Evolutionary conservation across 2,797 vertebrate species (phyloP).

Genomic region (Falco biarmicus): DNA sequence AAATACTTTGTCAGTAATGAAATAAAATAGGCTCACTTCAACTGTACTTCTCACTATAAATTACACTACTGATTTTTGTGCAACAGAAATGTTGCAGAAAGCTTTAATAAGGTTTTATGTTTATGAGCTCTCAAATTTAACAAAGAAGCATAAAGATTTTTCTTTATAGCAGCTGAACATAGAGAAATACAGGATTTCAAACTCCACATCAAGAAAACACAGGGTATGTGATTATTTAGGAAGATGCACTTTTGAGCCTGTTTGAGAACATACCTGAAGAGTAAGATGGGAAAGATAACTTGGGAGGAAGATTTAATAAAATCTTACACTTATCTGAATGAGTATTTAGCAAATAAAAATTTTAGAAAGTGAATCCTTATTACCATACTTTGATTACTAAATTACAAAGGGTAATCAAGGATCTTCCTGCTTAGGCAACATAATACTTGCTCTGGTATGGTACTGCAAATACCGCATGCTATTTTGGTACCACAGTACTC

Average conservation of each 20-base stretch:
- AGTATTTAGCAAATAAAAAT: not conserved
- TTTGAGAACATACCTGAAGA: not conserved
- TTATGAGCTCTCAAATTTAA: not conserved
- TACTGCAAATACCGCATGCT: not conserved
- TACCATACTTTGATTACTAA: not conserved
- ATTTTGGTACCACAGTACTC: not conserved
- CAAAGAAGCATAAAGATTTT: not conserved
- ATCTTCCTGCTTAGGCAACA: not conserved
- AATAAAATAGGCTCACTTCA: not conserved
- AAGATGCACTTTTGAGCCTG: not conserved
- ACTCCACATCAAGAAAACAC: not conserved
- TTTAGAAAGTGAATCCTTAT: not conserved
- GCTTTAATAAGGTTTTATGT: not conserved
- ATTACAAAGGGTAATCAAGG: not conserved
- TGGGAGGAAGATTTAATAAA: not conserved
- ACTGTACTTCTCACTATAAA: not conserved
- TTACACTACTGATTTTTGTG: not conserved
- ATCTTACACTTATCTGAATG: not conserved
- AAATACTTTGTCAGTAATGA: not conserved
- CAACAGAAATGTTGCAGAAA: not conserved
- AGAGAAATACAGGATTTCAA: not conserved
- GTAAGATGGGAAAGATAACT: not conserved
- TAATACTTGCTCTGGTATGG: not conserved
- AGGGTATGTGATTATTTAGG: not conserved
- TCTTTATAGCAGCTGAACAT: not conserved